phyloP scores from a whole-genome alignment of 2,888 invertebrate genomes.

The Platycheirus albimanus region DNA sequence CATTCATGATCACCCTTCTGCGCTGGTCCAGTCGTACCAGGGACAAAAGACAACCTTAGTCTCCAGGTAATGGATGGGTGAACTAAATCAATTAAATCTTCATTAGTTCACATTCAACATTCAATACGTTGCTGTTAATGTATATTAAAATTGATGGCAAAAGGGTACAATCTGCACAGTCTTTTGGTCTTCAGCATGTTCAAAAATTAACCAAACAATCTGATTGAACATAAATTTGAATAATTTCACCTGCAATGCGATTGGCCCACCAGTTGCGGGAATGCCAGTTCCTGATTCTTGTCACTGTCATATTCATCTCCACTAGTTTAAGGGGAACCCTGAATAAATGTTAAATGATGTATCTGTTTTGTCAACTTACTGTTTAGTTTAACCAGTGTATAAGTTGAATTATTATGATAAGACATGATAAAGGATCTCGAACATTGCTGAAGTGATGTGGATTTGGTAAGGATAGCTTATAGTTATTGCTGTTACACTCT shows the following conservation, averaged over 20 bases:
- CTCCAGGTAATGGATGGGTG: slow-evolving; percentile 66
- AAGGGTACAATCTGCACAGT: slow-evolving; percentile 11
- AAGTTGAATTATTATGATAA: no score
- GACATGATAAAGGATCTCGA: no score
- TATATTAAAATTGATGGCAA: slow-evolving; percentile 62
- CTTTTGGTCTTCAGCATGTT: slow-evolving; percentile 41
- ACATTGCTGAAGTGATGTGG: no score
- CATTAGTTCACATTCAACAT: slow-evolving; percentile 60
- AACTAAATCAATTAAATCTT: slow-evolving; percentile 72
- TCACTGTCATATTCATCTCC: slow-evolving; percentile 28
- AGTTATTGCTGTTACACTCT: no score
- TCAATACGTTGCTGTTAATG: slow-evolving; percentile 42
- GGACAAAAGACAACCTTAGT: slow-evolving; percentile 7
- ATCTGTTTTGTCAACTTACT: no score
- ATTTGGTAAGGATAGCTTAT: no score
- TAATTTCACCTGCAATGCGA: slow-evolving; percentile 41
- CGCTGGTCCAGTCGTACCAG: slow-evolving; percentile 5
- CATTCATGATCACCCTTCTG: slow-evolving; percentile 40
- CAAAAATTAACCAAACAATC: slow-evolving; percentile 15
- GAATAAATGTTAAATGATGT: no score
- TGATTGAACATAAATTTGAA: slow-evolving; percentile 18
- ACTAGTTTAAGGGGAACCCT: background rate
- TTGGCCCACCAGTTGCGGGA: no score
- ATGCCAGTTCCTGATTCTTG: background rate
- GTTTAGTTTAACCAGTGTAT: no score